phyloP scores from a whole-genome alignment of 2,113 vertebrate species.

The Tetraodon nigroviridis region DNA sequence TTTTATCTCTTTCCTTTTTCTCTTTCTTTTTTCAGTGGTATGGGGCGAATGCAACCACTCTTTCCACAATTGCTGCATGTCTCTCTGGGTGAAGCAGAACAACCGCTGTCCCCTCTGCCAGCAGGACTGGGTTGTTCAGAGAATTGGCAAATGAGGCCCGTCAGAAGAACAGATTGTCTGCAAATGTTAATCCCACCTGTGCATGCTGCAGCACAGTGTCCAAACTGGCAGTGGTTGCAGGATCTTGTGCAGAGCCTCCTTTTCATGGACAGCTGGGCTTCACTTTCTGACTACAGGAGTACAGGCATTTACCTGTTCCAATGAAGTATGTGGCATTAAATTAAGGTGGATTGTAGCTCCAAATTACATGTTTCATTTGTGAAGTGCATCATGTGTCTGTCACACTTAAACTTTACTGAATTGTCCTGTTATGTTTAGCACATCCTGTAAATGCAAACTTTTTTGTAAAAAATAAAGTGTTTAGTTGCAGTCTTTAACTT shows the following conservation, averaged over 20 bases:
- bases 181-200: slow-evolving; percentile 4
- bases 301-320: slow-evolving; percentile 19
- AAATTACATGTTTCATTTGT: not conserved
- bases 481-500: slow-evolving; percentile 23
- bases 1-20: slow-evolving; percentile 61
- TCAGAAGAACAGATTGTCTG: slow-evolving; percentile 1
- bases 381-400: not conserved
- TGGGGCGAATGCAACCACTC: slow-evolving; percentile 99
- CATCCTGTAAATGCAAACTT: slow-evolving; percentile 39
- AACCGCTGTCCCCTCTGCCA: slow-evolving; percentile 98
- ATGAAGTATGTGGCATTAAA: slow-evolving; percentile 14
- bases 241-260: slow-evolving; percentile 17
- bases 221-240: slow-evolving; percentile 28
- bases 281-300: slow-evolving; percentile 40
- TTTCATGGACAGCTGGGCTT: slow-evolving; percentile 12
- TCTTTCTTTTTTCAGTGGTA: slow-evolving; percentile 82
- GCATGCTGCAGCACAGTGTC: slow-evolving; percentile 18
- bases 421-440: slow-evolving; percentile 31
- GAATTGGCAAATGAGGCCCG: slow-evolving; percentile 89
- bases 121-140: slow-evolving; percentile 99
- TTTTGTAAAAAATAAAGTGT: slow-evolving; percentile 48
- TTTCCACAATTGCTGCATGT: slow-evolving; percentile 99
- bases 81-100: slow-evolving; percentile 99
- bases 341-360: slow-evolving; percentile 17
- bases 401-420: slow-evolving; percentile 35